Evolutionary conservation across 2,113 vertebrate species (phyloP).

Genomic region (Pomatostomus ruficeps): DNA sequence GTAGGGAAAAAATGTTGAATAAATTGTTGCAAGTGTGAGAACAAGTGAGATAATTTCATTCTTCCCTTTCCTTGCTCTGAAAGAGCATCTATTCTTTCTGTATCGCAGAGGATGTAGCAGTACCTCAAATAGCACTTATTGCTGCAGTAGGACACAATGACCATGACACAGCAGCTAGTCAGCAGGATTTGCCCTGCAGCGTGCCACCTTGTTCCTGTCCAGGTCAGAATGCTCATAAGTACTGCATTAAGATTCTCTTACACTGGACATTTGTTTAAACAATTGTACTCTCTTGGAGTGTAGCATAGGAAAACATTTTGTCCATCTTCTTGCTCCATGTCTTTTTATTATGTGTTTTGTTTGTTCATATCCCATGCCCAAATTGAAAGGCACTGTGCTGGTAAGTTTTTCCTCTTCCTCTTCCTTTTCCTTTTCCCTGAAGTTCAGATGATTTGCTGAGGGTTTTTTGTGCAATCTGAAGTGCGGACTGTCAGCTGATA

Average conservation of each 20-base stretch:
- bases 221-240: background rate
- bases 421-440: accelerated
- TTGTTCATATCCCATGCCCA: background rate
- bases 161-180: constrained; percentile 51
- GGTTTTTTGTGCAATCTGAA: background rate
- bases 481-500: background rate
- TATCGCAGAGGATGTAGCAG: background rate
- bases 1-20: background rate
- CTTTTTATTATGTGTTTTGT: background rate
- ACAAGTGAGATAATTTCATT: background rate
- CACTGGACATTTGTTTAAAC: background rate
- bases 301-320: background rate
- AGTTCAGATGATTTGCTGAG: background rate
- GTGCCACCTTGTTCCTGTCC: background rate
- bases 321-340: background rate
- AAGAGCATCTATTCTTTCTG: background rate
- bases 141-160: constrained; percentile 13
- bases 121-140: background rate
- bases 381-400: background rate
- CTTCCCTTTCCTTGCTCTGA: background rate
- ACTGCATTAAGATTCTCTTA: background rate
- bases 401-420: background rate
- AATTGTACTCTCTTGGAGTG: background rate
- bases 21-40: background rate
- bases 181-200: constrained; percentile 33